Percentiles rank a stretch among this genome's conserved stretches.
These are phyloP conservation scores for Alligator sinensis DNA, from an alignment of 2,113 vertebrate genomes.

Conservation along the genomic window DNA sequence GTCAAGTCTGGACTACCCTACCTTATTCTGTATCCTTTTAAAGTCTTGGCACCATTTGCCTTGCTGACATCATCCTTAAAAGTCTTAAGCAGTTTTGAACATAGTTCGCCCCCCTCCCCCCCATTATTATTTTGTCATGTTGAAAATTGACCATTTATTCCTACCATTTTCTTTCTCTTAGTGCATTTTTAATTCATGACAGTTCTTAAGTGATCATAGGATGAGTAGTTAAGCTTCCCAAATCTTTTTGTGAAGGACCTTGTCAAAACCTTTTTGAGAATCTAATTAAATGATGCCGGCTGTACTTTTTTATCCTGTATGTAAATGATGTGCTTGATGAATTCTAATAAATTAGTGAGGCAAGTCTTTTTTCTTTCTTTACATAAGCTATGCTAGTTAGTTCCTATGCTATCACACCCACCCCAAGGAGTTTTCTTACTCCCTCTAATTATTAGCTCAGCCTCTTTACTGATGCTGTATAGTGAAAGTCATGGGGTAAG, in stretches of 20 bases:
- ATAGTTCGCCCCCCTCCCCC: not conserved
- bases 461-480: not conserved
- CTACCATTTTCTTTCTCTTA: not conserved
- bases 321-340: not conserved
- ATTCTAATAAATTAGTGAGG: not conserved
- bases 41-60: not conserved
- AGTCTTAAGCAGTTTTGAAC: too few relatives aligned
- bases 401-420: conserved; percentile 29
- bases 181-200: not conserved
- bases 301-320: not conserved
- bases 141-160: not conserved
- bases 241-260: not conserved
- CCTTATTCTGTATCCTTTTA: not conserved
- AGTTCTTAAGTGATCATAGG: not conserved
- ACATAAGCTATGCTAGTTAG: conserved; percentile 1
- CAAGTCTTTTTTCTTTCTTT: not conserved
- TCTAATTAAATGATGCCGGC: not conserved
- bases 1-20: not conserved
- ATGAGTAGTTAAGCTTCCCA: not conserved
- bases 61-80: not conserved
- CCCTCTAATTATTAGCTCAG: conserved; percentile 63
- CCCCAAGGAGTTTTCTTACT: conserved; percentile 46
- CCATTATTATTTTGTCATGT: not conserved
- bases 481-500: conserved; percentile 62
- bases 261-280: not conserved